Evolutionary conservation across 2,888 invertebrate genomes (phyloP), one percentile per base, ranked within the genome.

Genomic region (Protodeltote pygarga): DNA sequence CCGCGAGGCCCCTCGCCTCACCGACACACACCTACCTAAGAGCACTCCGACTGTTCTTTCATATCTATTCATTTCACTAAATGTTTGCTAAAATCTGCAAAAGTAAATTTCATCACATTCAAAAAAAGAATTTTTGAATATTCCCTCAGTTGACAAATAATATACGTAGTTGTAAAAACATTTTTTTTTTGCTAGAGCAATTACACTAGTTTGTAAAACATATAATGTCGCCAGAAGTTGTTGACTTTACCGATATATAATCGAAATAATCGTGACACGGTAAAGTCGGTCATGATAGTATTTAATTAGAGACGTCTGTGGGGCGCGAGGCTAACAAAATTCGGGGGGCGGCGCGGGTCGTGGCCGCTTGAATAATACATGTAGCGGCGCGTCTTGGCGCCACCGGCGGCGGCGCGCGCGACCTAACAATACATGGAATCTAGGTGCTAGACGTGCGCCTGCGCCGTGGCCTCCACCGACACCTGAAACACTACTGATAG

Each of bases 291-390:
- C 86, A 85, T 78, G 83, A 81, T 80, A 77, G 79, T 81, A 82
- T 83, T 84, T 86, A 85, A 87, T 87, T 86, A 87, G 85, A 87
- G 81, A 77, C 79, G 81, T 75, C 77, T 74, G 75, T 55, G 73
- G 64, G 68, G 69, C 73, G 71, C 77, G 75, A 79, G 77, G 80
- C 81, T 82, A 83, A 87, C 87, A 77, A 79, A 86, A 88, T 84
- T 86, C 79, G 84, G 81, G 83, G 81, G 87, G 85, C 83, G 85
- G 86, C 81, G 77, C 83, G 78, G 88, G 88, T 87, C 85, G 85
- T 74, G 81, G 81, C 75, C 74, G 55, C 60, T 81, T 89, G 88
- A 87, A 90, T 90, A 88, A 89, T 80, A 88, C 88, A 90, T 89
- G 79, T 49, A 62, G 69, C 70, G 74, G 29, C 54, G 62, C 60